A percentile compares a stretch with the other conserved stretches of the same genome.
Conservation (phyloP, 2,888 invertebrate species). For the Bellardia bayeri region DNA sequence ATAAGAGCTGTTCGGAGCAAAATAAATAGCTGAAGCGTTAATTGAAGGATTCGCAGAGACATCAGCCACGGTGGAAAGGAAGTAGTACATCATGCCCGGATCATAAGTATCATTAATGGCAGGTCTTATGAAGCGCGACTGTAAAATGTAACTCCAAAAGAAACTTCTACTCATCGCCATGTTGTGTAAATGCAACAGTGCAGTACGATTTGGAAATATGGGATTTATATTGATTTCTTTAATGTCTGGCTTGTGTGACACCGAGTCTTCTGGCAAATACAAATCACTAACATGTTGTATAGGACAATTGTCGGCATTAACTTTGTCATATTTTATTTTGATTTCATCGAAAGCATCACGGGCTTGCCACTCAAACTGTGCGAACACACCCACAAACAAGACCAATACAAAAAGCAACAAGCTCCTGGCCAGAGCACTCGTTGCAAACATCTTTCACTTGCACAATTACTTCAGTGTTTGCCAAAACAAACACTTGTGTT, state of each 20-base stretch:
- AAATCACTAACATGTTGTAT: conserved; percentile 94
- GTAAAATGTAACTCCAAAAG: conserved; percentile 97
- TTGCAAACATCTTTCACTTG: conserved; percentile 76
- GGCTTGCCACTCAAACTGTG: conserved; percentile 96
- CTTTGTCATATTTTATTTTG: conserved; percentile 91
- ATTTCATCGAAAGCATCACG: conserved; percentile 96
- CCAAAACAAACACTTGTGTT: background rate
- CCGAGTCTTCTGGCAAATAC: conserved; percentile 91
- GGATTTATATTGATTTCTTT: conserved; percentile 97
- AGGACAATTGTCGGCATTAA: conserved; percentile 94
- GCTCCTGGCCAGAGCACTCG: conserved; percentile 82
- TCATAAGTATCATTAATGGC: conserved; percentile 96
- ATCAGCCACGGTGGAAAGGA: conserved; percentile 97
- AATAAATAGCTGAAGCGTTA: conserved; percentile 96
- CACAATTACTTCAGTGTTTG: conserved; percentile 11
- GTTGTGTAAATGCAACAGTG: conserved; percentile 96
- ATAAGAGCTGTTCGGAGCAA: conserved; percentile 96
- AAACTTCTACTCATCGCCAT: conserved; percentile 98
- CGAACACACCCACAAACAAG: conserved; percentile 88
- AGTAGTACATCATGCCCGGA: conserved; percentile 99
- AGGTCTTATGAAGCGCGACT: conserved; percentile 94
- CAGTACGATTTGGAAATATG: conserved; percentile 96
- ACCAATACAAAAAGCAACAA: conserved; percentile 81
- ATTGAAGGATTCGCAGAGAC: conserved; percentile 96
- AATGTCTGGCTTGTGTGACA: conserved; percentile 96